Evolutionary conservation across 2,797 vertebrate species (phyloP), one percentile per base, ranked within the genome.

Genomic region (Scleropages formosus): DNA sequence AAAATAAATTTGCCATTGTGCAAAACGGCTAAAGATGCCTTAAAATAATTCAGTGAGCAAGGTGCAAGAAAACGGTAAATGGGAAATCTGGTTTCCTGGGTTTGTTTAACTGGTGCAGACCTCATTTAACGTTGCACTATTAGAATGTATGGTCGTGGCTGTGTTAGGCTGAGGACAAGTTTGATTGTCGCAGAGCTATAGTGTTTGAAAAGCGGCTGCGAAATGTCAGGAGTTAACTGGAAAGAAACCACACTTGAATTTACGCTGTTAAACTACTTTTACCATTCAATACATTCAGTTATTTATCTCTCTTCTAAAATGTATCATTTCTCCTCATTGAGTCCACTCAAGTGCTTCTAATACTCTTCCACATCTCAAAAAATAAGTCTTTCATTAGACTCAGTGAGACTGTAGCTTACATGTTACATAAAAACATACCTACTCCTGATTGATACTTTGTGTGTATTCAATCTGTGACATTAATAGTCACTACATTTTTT

Each of bases 1-100:
- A 73, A 73, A 60, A 60, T 73, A 73, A 73, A 73, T 46, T 46
- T 73, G 27, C 71, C 72, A 24, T 61, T 72, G 56, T 58, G 31
- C 31, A 39, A 39, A 39, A 39, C 31, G 31, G 31, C 31, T 39
- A 39, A 53, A 53, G 51, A 27, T 47, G 69, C 69, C 69, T 56
- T 71, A 71, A 47, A 71, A 68, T 65, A 63, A 71, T 58, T 71
- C 11, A 26, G 69, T 31, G 27, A 71, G 58, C 69, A 71, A 71
- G 69, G 69, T 71, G 69, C 69, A 56, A 49, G 58, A 59, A 71
- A 59, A 27, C 58, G 71, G 53, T 49, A 60, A 46, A 73, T 31
- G 56, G 16, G 58, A 73, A 60, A 49, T 73, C 26, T 47, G 15
- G 27, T 73, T 72, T 27, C n/a, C 58, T 72, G 56, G 59, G 56